phyloP scores from a whole-genome alignment of 1,140 invertebrate species.

The Saccostrea cuccullata region DNA sequence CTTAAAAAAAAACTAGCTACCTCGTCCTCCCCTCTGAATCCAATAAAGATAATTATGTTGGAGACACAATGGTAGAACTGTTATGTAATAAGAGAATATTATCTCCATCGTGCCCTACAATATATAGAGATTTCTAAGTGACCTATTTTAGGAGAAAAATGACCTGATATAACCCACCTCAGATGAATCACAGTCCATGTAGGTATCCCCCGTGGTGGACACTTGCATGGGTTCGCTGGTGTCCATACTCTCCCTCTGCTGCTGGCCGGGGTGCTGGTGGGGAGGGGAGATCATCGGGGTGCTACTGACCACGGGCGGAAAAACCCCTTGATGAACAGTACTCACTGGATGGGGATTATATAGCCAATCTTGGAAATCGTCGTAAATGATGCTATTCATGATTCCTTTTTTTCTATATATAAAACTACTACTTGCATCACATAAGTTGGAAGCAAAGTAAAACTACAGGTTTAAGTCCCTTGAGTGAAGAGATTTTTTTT shows the following conservation, averaged over 20 bases:
- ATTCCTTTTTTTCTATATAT: not conserved
- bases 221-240: constrained; percentile 16
- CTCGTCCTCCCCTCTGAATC: too few relatives aligned
- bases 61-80: too few relatives aligned
- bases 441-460: not conserved
- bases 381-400: constrained; percentile 25
- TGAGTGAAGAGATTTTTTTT: not conserved
- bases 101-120: too few relatives aligned
- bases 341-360: constrained; percentile 16
- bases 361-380: constrained; percentile 24
- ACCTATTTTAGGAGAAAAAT: not conserved
- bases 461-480: not conserved
- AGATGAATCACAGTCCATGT: constrained; percentile 18
- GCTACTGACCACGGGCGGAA: not conserved
- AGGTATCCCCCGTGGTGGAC: constrained; percentile 2
- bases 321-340: constrained; percentile 12
- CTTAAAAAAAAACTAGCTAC: too few relatives aligned
- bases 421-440: not conserved
- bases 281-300: not conserved
- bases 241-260: not conserved
- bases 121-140: not conserved
- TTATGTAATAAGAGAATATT: too few relatives aligned
- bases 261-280: not conserved
- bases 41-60: too few relatives aligned
- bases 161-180: constrained; percentile 15